Base-by-base conservation (phyloP, 1,140 invertebrate genomes). In the Cyclina sinensis region DNA sequence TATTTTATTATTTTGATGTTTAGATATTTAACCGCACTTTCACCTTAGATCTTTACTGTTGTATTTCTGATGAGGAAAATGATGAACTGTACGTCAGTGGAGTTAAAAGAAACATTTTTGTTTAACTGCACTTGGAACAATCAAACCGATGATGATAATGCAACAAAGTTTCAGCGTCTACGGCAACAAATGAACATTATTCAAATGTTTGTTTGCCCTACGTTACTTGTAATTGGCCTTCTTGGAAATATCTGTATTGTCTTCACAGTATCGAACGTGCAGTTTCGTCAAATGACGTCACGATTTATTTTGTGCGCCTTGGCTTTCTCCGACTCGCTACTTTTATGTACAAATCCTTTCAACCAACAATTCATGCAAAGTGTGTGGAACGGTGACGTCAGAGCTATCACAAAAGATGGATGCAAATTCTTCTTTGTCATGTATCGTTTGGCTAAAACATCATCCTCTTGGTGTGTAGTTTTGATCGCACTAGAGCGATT, bases 311-410 rank as follows among this genome's bases (percentile, higher is more conserved):
- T 80, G 48, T 62, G n/a, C 54, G 78, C 78, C 4, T 48, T 80
- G 78, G 78, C 78, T 0, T n/a, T 57, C 54, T 80, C 78, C 16
- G 78, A 80, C 32, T 35, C 32, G 11, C 48, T 80, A n/a, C 51
- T 80, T 1, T 32, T 80, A 16, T 59, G 37, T 4, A 59, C 78
- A 30, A 80, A 80, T 59, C 78, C 78, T 5, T 80, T 80, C 39
- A 80, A 80, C 51, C 78, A 80, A 37, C 48, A 62, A 12, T 80
- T 80, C 54, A 80, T 80, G 78, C 24, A 35, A 51, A 35, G 14
- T 24, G 3, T 78, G 16, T 27, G 24, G 74, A 32, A 9, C 2
- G 5, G 2, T 1, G 74, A 78, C n/a, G 48, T 80, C 1, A 30
- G 78, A 80, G 78, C 78, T 1, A 7, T 80, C 0, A 35, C 48